Percentiles rank a stretch among this genome's conserved stretches.
phyloP scores from a whole-genome alignment of 2,888 invertebrate genomes.

The Rapana venosa region DNA sequence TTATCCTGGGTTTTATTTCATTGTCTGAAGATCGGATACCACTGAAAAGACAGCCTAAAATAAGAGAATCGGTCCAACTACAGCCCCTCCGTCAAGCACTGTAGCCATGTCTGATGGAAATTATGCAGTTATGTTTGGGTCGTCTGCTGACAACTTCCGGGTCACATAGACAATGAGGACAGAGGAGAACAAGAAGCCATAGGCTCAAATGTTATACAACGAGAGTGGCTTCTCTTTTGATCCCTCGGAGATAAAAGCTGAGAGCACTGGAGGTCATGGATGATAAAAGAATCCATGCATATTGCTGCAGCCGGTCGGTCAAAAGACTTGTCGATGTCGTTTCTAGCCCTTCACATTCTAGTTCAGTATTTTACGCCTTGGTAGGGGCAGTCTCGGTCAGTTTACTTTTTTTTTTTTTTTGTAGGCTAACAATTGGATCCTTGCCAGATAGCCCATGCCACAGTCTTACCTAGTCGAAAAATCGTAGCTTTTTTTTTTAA shows the following conservation, averaged over 20 bases:
- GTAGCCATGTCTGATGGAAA: conserved; percentile 65
- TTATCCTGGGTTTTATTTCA: conserved; percentile 3
- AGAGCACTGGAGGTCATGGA: not conserved
- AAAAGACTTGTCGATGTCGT: not conserved
- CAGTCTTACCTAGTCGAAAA: no score
- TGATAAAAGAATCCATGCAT: not conserved
- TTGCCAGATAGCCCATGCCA: no score
- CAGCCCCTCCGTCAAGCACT: conserved; percentile 44
- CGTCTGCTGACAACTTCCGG: conserved; percentile 56
- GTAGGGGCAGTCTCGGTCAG: no score
- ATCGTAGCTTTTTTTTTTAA: no score
- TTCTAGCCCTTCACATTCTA: not conserved
- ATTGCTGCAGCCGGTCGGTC: not conserved
- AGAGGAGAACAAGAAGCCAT: no score
- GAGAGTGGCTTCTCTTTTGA: not conserved
- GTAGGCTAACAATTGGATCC: no score
- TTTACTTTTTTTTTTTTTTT: no score
- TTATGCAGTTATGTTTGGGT: conserved; percentile 67
- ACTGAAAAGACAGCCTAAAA: not conserved
- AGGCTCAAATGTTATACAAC: not conserved
- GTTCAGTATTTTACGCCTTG: no score
- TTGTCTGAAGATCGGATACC: not conserved
- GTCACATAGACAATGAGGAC: conserved; percentile 22
- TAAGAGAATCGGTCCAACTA: not conserved
- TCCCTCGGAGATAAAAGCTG: not conserved